Evolutionary conservation across 2,888 invertebrate genomes (phyloP).

Genomic region (Chrysotoxum bicinctum): DNA sequence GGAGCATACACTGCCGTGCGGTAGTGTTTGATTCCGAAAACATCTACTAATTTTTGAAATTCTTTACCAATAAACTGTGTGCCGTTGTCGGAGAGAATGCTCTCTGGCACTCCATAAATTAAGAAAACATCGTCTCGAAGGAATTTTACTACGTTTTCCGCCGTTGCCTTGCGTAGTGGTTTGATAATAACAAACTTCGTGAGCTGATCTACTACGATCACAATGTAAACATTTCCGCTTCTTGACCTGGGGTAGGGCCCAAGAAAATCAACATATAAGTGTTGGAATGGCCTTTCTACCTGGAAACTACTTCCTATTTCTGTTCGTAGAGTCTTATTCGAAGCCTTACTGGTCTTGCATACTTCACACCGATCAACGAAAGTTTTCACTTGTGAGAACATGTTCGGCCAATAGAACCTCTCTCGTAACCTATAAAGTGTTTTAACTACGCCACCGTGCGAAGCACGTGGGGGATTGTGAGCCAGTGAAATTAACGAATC

Average conservation of each 20-base stretch:
- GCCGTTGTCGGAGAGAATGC: too few relatives aligned
- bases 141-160: not conserved
- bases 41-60: not conserved
- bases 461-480: too few relatives aligned
- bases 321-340: too few relatives aligned
- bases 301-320: too few relatives aligned
- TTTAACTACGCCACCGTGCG: too few relatives aligned
- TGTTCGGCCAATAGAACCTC: conserved; percentile 62
- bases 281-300: conserved; percentile 24
- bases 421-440: not conserved
- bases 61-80: too few relatives aligned
- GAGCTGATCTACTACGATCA: not conserved
- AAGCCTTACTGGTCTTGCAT: conserved; percentile 1
- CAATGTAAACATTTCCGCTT: not conserved
- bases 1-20: not conserved
- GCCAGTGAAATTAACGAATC: too few relatives aligned
- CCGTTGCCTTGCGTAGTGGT: not conserved
- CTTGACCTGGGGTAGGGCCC: not conserved
- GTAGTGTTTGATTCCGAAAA: not conserved
- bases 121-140: not conserved
- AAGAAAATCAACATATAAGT: not conserved
- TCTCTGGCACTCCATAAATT: too few relatives aligned
- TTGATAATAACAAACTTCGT: not conserved
- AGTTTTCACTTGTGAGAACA: not conserved
- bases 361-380: not conserved